Evolutionary conservation across 2,113 vertebrate genomes (phyloP).

Genomic region (Paratilapia polleni): DNA sequence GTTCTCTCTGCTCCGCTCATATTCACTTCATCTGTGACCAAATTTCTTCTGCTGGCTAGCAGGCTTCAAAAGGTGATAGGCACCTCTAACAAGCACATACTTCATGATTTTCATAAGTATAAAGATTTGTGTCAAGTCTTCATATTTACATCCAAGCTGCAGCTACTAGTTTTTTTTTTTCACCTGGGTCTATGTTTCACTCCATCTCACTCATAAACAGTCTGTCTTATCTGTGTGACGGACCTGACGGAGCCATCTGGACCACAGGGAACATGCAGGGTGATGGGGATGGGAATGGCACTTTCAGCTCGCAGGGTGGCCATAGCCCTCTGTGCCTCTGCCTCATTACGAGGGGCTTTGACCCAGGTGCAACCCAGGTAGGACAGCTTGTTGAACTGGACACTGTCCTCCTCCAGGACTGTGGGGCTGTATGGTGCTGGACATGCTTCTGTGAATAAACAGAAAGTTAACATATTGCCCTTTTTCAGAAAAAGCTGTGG

Average conservation of each 20-base stretch:
- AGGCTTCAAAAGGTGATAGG: not conserved
- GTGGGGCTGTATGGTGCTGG: slow-evolving; percentile 35
- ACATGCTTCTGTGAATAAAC: slow-evolving; percentile 45
- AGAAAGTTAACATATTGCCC: not conserved
- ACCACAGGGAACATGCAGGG: slow-evolving; percentile 91
- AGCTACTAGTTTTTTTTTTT: not conserved
- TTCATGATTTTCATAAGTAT: not conserved
- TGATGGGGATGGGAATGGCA: slow-evolving; percentile 86
- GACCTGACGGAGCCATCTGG: slow-evolving; percentile 96
- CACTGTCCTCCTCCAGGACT: slow-evolving; percentile 90
- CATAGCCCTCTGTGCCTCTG: slow-evolving; percentile 91
- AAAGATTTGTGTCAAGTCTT: not conserved
- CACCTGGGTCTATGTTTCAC: not conserved
- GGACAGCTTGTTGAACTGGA: slow-evolving; percentile 94
- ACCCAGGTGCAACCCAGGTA: slow-evolving; percentile 95
- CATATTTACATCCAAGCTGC: not conserved
- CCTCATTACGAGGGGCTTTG: slow-evolving; percentile 91
- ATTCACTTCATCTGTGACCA: not conserved
- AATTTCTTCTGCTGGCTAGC: not conserved
- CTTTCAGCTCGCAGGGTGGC: slow-evolving; percentile 87
- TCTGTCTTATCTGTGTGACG: not conserved
- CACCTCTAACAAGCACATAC: not conserved
- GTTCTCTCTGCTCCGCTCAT: not conserved
- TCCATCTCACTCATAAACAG: not conserved
- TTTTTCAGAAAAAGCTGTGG: not conserved